phyloP scores from a whole-genome alignment of 2,113 vertebrate species.

The Hystrix brachyura region DNA sequence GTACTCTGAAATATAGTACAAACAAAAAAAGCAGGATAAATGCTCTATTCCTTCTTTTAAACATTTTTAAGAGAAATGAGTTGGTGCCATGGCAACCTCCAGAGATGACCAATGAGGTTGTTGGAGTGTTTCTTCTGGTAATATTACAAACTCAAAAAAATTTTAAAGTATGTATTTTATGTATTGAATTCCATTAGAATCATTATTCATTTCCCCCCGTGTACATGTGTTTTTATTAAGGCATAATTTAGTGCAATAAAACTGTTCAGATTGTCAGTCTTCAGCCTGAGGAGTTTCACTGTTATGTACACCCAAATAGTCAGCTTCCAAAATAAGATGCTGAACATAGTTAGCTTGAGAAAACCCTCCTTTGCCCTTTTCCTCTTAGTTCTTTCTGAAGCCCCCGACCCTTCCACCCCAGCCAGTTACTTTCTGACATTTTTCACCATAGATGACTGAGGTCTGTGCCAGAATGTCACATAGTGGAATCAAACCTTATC shows the following conservation, averaged over 20 bases:
- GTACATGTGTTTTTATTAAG: slow-evolving; percentile 19
- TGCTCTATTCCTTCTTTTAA: slow-evolving; percentile 17
- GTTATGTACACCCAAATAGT: background rate
- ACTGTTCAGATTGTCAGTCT: background rate
- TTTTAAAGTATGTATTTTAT: background rate
- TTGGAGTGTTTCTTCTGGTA: background rate
- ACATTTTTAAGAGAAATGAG: slow-evolving; percentile 44
- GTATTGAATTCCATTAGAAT: slow-evolving; percentile 34
- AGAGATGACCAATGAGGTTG: background rate
- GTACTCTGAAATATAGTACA: background rate
- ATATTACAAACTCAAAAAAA: background rate
- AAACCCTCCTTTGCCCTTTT: background rate
- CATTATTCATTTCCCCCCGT: background rate
- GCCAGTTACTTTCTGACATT: background rate
- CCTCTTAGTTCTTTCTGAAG: background rate
- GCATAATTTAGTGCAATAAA: slow-evolving; percentile 25
- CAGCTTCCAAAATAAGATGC: background rate
- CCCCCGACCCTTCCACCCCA: too few relatives aligned
- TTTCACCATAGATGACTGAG: background rate
- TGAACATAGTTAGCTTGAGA: background rate
- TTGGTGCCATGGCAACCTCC: slow-evolving; percentile 35
- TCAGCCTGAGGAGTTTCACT: background rate
- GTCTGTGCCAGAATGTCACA: background rate
- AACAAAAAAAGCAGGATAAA: background rate
- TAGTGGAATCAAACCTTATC: background rate